Evolutionary conservation across 1,140 invertebrate species (phyloP).

Genomic region (Drosophila carrolli): DNA sequence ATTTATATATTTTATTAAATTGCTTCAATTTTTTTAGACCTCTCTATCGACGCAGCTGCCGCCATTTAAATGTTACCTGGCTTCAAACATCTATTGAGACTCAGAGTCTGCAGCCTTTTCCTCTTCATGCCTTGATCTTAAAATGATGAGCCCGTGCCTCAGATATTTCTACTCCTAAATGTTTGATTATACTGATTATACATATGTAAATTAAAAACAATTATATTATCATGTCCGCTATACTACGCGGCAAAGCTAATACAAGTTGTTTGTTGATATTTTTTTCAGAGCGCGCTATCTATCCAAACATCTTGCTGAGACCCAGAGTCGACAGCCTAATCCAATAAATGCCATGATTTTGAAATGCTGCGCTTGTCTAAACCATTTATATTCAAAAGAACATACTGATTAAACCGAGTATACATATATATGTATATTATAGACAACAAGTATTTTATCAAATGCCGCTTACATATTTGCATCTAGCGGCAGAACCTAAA

Average conservation of each 20-base stretch:
- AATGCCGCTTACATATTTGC: neutral
- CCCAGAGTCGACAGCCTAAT: conserved; percentile 39
- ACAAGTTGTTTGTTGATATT: too few species aligned
- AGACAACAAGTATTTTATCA: conserved; percentile 38
- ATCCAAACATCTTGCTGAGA: conserved; percentile 39
- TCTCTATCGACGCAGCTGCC: conserved; percentile 58
- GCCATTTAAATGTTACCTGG: conserved; percentile 59
- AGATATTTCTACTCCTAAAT: conserved; percentile 1
- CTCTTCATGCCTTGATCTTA: conserved; percentile 53
- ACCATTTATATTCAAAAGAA: neutral
- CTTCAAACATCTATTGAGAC: conserved; percentile 45
- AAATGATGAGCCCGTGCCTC: conserved; percentile 11
- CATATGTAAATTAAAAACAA: conserved; percentile 15
- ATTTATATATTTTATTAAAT: neutral
- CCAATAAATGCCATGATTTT: conserved; percentile 54
- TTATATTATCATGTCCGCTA: conserved; percentile 22
- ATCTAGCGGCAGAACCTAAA: conserved; percentile 4
- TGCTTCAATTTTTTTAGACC: conserved; percentile 23
- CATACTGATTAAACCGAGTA: conserved; percentile 14
- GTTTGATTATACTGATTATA: conserved; percentile 8
- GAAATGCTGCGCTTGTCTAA: conserved; percentile 10
- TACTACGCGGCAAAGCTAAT: too few species aligned
- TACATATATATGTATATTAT: conserved; percentile 12
- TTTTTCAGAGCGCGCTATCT: conserved; percentile 48
- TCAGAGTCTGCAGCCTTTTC: conserved; percentile 48